Evolutionary conservation across 2,113 vertebrate species (phyloP).

Genomic region (Ptilonorhynchus violaceus): DNA sequence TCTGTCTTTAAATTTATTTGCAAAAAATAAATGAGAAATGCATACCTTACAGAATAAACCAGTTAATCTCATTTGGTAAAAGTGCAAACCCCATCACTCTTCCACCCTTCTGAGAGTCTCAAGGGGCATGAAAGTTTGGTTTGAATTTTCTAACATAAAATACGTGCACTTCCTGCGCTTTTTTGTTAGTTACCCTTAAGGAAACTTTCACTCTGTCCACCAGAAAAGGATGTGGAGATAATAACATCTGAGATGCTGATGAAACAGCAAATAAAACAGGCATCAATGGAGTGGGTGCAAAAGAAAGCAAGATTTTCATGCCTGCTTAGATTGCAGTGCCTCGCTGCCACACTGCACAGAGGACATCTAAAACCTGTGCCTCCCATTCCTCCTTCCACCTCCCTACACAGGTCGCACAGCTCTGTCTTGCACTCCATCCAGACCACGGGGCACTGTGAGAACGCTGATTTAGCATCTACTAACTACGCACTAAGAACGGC

Average conservation of each 20-base stretch:
- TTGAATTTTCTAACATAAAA: neutral
- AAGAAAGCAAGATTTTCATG: neutral
- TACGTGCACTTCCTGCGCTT: accelerated
- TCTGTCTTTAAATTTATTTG: neutral
- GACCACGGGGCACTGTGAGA: neutral
- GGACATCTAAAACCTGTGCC: neutral
- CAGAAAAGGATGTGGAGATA: neutral
- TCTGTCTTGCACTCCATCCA: neutral
- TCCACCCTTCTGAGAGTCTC: neutral
- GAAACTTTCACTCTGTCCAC: neutral
- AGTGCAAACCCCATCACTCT: neutral
- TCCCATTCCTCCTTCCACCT: neutral
- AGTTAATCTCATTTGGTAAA: neutral
- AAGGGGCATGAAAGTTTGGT: neutral
- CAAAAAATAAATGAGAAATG: neutral
- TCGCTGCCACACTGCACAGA: neutral
- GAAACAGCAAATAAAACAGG: neutral
- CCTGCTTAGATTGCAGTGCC: neutral
- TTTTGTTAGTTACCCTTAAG: neutral
- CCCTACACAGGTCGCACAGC: neutral
- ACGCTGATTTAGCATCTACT: neutral
- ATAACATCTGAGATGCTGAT: neutral
- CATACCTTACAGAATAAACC: neutral
- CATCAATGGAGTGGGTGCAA: neutral
- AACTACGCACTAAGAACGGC: neutral